phyloP scores from a whole-genome alignment of 2,113 vertebrate species.

The Pseudopipra pipra region DNA sequence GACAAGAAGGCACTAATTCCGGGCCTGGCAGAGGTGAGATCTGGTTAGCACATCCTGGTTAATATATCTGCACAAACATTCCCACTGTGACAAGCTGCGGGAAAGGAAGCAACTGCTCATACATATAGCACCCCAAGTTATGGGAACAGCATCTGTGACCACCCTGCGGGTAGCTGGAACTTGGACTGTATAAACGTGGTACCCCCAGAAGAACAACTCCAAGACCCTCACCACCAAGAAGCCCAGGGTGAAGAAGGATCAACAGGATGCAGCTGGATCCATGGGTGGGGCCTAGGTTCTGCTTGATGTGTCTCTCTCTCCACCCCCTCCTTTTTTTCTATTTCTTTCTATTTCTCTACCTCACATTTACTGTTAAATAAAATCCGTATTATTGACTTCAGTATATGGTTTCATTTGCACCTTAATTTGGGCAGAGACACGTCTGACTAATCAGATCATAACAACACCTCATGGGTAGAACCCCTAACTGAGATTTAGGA shows the following conservation, averaged over 20 bases:
- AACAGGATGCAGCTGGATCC: neutral
- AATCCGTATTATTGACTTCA: neutral
- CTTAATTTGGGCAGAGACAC: neutral
- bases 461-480: neutral
- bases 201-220: neutral
- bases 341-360: neutral
- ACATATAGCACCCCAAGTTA: neutral
- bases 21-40: neutral
- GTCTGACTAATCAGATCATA: neutral
- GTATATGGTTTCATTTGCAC: neutral
- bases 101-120: neutral
- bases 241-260: neutral
- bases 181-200: neutral
- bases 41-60: neutral
- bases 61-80: neutral
- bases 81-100: neutral
- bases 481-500: neutral
- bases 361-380: neutral
- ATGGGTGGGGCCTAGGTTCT: neutral
- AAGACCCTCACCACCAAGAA: neutral
- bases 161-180: neutral
- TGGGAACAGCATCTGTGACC: neutral
- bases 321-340: neutral
- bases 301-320: neutral
- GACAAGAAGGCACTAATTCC: neutral